Conservation (phyloP, 2,113 vertebrate species). For the Entelurus aequoreus region DNA sequence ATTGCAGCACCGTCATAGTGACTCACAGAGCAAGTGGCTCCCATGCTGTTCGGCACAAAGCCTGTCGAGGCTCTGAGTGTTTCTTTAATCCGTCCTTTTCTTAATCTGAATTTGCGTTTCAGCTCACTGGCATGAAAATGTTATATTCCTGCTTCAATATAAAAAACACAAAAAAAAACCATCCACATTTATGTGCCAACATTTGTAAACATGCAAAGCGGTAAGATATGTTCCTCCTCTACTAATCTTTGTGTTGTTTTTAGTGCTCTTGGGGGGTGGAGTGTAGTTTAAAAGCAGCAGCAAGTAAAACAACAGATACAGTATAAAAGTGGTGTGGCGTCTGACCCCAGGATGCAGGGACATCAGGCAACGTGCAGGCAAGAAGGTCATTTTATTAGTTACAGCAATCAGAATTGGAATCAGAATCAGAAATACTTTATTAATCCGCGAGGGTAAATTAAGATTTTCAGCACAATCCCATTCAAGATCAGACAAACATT, state of each 20-base stretch:
- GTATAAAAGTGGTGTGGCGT: no score
- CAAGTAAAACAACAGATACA: no score
- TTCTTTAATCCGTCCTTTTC: conserved; percentile 27
- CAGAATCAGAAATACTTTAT: no score
- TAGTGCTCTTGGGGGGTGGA: background rate
- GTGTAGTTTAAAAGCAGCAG: background rate
- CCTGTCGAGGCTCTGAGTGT: conserved; percentile 36
- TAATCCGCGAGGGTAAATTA: no score
- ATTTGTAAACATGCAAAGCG: background rate
- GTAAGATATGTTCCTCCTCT: background rate
- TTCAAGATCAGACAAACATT: no score
- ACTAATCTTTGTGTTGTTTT: background rate
- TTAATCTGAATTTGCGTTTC: conserved; percentile 27
- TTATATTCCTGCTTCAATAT: conserved; percentile 12
- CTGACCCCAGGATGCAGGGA: no score
- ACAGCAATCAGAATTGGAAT: no score
- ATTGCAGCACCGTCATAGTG: conserved; percentile 54
- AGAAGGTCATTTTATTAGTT: no score
- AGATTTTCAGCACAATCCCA: no score
- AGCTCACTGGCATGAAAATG: conserved; percentile 11
- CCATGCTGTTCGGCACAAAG: conserved; percentile 54
- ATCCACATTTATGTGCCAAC: background rate
- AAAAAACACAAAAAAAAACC: no score
- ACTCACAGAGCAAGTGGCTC: conserved; percentile 48
- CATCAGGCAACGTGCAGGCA: no score